phyloP scores from a whole-genome alignment of 2,797 vertebrate species.

The Sebastes steindachneri region DNA sequence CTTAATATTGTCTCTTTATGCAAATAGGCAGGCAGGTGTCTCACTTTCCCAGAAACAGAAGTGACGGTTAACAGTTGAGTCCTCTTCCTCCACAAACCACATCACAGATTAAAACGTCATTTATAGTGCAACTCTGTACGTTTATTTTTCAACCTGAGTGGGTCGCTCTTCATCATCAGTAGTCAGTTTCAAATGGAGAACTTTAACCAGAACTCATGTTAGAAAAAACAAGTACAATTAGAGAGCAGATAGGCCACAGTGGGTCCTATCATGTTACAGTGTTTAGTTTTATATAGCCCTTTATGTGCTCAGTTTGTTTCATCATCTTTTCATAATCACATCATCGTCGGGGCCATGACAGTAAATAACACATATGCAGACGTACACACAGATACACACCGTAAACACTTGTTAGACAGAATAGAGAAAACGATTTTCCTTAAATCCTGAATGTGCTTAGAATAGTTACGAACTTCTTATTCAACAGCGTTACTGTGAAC shows the following conservation, averaged over 20 bases:
- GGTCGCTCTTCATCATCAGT: neutral
- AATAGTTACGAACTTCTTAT: conserved; percentile 2
- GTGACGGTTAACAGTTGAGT: conserved; percentile 10
- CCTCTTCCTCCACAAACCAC: conserved; percentile 8
- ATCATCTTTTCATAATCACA: neutral
- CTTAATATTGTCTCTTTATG: neutral
- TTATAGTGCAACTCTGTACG: conserved; percentile 21
- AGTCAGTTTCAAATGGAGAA: neutral
- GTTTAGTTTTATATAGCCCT: neutral
- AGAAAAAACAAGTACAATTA: neutral
- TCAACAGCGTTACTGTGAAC: conserved; percentile 13
- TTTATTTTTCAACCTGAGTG: neutral
- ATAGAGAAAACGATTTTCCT: neutral
- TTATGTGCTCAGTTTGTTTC: neutral
- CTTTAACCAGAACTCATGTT: neutral
- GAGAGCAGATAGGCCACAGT: neutral
- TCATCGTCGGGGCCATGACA: neutral
- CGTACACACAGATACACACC: neutral
- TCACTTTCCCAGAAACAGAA: conserved; percentile 3
- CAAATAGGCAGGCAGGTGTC: neutral
- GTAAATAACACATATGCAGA: neutral
- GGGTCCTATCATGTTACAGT: neutral
- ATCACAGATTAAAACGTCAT: neutral
- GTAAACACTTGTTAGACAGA: neutral
- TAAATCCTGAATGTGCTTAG: conserved; percentile 11